Evolutionary conservation across 2,797 vertebrate genomes (phyloP).

Genomic region (Pangasius larnaudii): DNA sequence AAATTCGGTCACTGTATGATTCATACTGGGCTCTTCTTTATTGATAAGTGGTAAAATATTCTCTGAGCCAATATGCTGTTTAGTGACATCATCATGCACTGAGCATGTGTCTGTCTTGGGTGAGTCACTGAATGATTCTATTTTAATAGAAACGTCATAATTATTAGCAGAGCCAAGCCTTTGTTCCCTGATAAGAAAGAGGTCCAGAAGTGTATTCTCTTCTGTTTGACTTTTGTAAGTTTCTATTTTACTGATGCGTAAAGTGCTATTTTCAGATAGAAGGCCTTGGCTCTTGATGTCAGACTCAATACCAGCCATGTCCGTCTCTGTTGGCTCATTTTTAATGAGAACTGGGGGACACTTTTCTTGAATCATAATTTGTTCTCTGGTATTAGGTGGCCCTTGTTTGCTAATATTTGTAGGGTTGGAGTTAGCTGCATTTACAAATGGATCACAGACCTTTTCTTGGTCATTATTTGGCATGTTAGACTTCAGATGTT

Average conservation of each 20-base stretch:
- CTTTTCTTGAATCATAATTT: not conserved
- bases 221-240: not conserved
- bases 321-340: slow-evolving; percentile 5
- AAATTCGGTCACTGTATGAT: not conserved
- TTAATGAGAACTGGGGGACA: slow-evolving; percentile 1
- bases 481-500: not conserved
- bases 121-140: slow-evolving; percentile 4
- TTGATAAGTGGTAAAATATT: not conserved
- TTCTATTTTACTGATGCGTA: slow-evolving; percentile 1
- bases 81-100: not conserved
- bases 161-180: not conserved
- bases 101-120: too few species aligned
- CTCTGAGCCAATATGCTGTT: not conserved
- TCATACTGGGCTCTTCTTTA: slow-evolving; percentile 1
- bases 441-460: not conserved
- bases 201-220: not conserved
- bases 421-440: not conserved
- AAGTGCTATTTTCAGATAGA: not conserved
- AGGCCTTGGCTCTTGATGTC: not conserved
- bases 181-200: not conserved
- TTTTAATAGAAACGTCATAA: not conserved
- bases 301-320: not conserved
- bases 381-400: not conserved
- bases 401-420: not conserved
- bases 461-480: not conserved